Evolutionary conservation across 2,888 invertebrate genomes (phyloP).

Genomic region (Schizaphis graminum): DNA sequence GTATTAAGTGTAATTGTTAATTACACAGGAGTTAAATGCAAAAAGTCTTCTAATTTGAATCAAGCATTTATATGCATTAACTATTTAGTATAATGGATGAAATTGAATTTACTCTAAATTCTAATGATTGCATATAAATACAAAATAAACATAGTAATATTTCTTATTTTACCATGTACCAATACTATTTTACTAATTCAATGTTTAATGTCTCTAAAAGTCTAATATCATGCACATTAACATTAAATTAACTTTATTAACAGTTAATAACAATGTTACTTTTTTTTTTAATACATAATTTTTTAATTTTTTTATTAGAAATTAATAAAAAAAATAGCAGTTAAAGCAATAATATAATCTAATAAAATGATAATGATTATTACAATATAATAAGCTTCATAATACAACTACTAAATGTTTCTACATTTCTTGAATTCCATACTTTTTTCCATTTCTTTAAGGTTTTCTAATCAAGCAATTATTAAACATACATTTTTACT

Average conservation of each 20-base stretch:
- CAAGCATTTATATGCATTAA: background rate
- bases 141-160: background rate
- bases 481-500: too few species aligned
- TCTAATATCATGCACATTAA: background rate
- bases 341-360: background rate
- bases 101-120: background rate
- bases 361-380: background rate
- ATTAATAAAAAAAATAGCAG: background rate
- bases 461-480: too few species aligned
- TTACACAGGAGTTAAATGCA: background rate
- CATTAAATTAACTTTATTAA: background rate
- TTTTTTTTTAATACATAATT: background rate
- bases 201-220: background rate
- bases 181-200: background rate
- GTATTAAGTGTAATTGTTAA: background rate
- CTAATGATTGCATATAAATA: background rate
- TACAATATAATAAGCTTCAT: background rate
- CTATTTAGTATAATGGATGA: background rate
- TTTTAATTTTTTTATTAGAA: background rate
- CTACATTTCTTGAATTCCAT: too few species aligned
- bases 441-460: too few species aligned
- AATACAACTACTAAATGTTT: background rate
- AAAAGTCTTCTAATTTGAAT: background rate
- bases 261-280: background rate
- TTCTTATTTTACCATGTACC: background rate